Conservation (phyloP, 2,888 invertebrate genomes). For the Lepetodrilus schrolli region DNA sequence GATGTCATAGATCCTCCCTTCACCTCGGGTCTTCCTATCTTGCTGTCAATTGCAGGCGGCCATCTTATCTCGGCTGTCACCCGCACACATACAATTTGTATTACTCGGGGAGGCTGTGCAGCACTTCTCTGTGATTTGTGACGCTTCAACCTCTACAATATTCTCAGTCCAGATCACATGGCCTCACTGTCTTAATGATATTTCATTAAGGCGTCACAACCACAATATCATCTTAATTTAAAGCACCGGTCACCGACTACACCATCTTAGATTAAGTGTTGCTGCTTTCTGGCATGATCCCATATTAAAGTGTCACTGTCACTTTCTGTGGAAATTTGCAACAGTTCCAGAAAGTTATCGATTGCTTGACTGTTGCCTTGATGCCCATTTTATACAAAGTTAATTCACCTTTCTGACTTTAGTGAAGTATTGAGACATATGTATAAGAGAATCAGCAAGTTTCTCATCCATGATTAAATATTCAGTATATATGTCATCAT, state of each 20-base stretch:
- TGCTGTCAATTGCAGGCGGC: constrained; percentile 4
- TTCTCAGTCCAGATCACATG: constrained; percentile 5
- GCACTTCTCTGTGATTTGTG: constrained; percentile 11
- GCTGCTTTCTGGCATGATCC: not conserved
- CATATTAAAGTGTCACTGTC: not conserved
- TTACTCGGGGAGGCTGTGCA: not conserved
- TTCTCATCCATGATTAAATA: too few relatives aligned
- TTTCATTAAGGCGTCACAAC: constrained; percentile 13
- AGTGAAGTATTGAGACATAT: too few relatives aligned
- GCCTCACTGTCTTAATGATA: not conserved
- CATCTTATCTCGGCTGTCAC: constrained; percentile 10
- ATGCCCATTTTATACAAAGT: too few relatives aligned
- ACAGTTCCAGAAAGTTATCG: too few relatives aligned
- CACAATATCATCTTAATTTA: not conserved
- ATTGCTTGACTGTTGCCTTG: too few relatives aligned
- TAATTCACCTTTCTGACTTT: too few relatives aligned
- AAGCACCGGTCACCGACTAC: not conserved
- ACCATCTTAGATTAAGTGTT: not conserved
- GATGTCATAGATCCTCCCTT: not conserved
- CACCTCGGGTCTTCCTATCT: constrained; percentile 9
- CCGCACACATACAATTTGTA: constrained; percentile 26
- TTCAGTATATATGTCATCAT: too few relatives aligned
- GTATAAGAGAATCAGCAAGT: too few relatives aligned
- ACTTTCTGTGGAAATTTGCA: too few relatives aligned
- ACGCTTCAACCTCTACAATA: constrained; percentile 2